Conservation (phyloP, 2,797 vertebrate species). For the Ambastaia sidthimunki region DNA sequence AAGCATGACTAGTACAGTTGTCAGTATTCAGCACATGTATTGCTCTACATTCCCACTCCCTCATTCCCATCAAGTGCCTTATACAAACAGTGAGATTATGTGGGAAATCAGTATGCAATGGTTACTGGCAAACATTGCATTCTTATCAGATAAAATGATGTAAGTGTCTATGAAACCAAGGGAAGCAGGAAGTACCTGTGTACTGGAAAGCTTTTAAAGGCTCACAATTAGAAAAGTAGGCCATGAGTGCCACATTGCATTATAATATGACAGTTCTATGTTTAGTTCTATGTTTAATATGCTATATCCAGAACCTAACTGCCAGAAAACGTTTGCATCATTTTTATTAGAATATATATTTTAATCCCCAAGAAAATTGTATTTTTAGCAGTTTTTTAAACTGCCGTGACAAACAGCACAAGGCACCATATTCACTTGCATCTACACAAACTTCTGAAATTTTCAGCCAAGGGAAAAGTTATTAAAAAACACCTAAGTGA, state of each 20-base stretch:
- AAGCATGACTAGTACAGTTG: neutral
- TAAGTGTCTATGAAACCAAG: neutral
- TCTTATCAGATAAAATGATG: neutral
- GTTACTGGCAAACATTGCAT: neutral
- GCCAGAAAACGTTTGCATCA: too few relatives aligned
- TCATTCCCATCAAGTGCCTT: neutral
- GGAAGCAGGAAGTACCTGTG: neutral
- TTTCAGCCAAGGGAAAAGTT: neutral
- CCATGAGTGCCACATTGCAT: neutral
- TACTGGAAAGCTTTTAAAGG: neutral
- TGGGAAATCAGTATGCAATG: neutral
- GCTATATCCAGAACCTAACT: too few relatives aligned
- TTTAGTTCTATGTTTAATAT: too few relatives aligned
- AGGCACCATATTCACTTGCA: neutral
- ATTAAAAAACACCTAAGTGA: neutral
- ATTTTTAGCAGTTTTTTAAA: too few relatives aligned
- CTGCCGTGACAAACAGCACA: too few relatives aligned
- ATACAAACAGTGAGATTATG: neutral
- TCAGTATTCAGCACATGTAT: neutral
- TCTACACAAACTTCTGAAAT: neutral
- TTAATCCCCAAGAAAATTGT: too few relatives aligned
- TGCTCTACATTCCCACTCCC: neutral
- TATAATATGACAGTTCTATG: neutral
- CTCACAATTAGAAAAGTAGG: neutral
- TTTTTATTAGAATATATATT: too few relatives aligned